Evolutionary conservation across 1,140 invertebrate species (phyloP), one percentile per base, ranked within the genome.

Genomic region (Trichonephila clavipes): DNA sequence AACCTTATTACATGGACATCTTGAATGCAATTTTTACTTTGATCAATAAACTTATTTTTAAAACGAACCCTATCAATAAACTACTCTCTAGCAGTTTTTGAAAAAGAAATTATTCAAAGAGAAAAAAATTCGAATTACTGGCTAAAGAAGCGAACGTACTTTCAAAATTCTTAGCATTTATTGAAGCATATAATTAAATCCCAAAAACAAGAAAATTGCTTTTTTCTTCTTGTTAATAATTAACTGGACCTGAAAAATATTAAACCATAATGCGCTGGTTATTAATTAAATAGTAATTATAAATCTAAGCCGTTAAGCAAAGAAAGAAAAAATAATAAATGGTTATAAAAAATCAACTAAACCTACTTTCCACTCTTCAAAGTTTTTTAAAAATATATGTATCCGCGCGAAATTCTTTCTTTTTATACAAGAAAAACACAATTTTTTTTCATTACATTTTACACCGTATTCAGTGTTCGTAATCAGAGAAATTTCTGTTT

Each of bases 241-340:
- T 77, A 34, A 34, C 28, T 28, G 18, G 24, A 77, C 72, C 10
- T 19, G 28, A 40, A 77, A 77, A 77, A 40, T 77, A 77, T 40
- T 40, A 77, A 18, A 5, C 72, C 28, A 34, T 72, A 34, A 72
- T 34, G 5, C 69, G 69, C 34, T 77, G 72, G 72, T 34, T 77
- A 77, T 77, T 77, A 40, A 77, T 77, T 77, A 77, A 77, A 34
- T 40, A 28, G 18, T 34, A 77, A 77, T 77, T 77, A 77, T 77
- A 77, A 40, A 77, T 34, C 5, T 40, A 77, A 77, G 28, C 28
- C 72, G 5, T 18, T 40, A 77, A 77, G n/a, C 51, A 69, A 69
- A 69, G 66, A 69, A 28, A 1, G 24, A 69, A 69, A 69, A 2
- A 4, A 2, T 1, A 7, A 77, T 16, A 18, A 18, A 77, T 4